phyloP scores from a whole-genome alignment of 2,797 vertebrate species.

The Sebastes iracundus region DNA sequence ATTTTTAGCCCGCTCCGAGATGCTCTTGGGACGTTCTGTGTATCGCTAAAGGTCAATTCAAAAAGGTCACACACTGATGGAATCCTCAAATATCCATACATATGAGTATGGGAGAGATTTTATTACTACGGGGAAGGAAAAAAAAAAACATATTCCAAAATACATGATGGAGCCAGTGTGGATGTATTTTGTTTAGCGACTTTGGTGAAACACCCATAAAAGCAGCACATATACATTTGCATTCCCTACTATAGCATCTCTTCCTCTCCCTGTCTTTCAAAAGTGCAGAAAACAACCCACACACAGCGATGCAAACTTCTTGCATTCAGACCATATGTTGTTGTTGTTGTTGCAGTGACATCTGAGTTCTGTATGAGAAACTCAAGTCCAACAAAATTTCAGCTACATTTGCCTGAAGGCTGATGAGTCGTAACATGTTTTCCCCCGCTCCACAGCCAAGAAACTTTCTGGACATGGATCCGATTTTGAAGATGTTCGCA shows the following conservation, averaged over 20 bases:
- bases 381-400: neutral
- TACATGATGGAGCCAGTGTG: neutral
- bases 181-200: neutral
- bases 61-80: slow-evolving; percentile 48
- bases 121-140: neutral
- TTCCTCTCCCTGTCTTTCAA: neutral
- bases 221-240: neutral
- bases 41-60: slow-evolving; percentile 54
- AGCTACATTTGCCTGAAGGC: slow-evolving; percentile 9
- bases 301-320: neutral
- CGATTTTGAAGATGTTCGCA: slow-evolving; percentile 13
- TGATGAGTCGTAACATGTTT: neutral
- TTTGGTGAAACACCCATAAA: neutral
- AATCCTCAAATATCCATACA: slow-evolving; percentile 48
- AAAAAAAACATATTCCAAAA: neutral
- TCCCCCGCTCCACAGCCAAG: neutral
- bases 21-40: slow-evolving; percentile 42
- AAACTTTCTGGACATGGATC: slow-evolving; percentile 31
- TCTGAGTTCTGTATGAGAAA: slow-evolving; percentile 16
- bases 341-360: slow-evolving; percentile 26
- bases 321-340: slow-evolving; percentile 26
- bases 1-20: slow-evolving; percentile 37
- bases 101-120: neutral
- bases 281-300: neutral
- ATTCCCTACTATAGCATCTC: neutral